Base-by-base conservation (phyloP, 2,113 vertebrate species). In the Actenoides lindsayi region DNA sequence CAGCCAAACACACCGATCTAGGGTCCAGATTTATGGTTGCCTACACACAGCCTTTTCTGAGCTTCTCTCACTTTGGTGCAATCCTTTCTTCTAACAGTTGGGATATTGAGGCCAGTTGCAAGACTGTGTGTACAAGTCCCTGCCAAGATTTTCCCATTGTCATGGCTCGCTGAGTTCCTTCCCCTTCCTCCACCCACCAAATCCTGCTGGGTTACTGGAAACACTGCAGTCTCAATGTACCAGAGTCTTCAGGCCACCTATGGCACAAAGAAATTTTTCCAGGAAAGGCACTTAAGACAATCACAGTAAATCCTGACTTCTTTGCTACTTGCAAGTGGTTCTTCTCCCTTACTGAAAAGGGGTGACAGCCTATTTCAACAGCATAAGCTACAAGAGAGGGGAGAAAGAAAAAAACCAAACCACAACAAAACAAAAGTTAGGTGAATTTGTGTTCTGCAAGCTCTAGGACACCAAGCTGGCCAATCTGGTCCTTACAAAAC, bases 131-230 rank as follows among this genome's bases (percentile, higher is more conserved):
- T 56, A 46, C 12, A 2, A 56, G 30, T 19, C 74, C 39, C 67
- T 96, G 96, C 93, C 96, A 97, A 96, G 92, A 92, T 89, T 94
- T 96, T 93, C 88, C 92, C 64, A 95, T 93, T 96, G 96, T 95
- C 87, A 67, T 14, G 17, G 88, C 75, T 93, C 33, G 1, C 75
- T 8, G 68, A 93, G 96, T 96, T 96, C 96, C 96, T 97, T 96
- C 93, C 96, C 94, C 56, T 96, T 92, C 90, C 95, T 96, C 94
- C 96, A 89, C 96, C 96, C 96, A 96, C 94, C 79, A 74, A 83
- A 92, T 95, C 96, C 96, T 92, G 96, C 96, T 97, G 94, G 79
- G 68, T 97, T 97, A 96, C 95, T 96, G 96, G 96, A 97, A 97
- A 83, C 48, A 27, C 85, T 86, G 79, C 85, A 33, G 64, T 31